These are phyloP conservation scores for Acyrthosiphon pisum DNA, from an alignment of 1,140 invertebrate genomes.

Conservation along the genomic window DNA sequence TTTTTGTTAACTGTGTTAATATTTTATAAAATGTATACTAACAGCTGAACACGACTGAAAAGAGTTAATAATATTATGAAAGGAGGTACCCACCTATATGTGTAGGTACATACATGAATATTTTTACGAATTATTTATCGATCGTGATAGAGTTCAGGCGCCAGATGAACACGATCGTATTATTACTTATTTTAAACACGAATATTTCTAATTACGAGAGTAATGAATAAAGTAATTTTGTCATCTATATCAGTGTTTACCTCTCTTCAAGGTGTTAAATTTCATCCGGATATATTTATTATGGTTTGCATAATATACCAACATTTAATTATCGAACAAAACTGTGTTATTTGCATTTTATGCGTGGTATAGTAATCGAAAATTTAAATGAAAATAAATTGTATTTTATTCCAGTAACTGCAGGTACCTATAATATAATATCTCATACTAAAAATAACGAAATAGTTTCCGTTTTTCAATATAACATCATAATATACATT, in stretches of 20 bases:
- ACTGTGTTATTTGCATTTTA: background rate
- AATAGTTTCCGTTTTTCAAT: slow-evolving; percentile 12
- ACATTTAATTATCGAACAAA: background rate
- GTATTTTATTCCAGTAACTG: background rate
- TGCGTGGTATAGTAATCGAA: background rate
- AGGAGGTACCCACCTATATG: background rate
- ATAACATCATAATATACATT: background rate
- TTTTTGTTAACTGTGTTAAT: background rate
- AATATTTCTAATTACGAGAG: background rate
- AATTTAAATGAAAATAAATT: slow-evolving; percentile 20
- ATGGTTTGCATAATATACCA: background rate
- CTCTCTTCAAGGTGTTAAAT: background rate
- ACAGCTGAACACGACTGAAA: background rate
- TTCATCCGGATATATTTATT: background rate
- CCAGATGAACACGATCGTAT: background rate
- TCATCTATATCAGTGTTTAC: background rate
- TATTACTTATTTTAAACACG: background rate
- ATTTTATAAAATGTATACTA: background rate
- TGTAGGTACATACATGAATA: background rate
- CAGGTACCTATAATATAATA: background rate
- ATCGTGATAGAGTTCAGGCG: background rate
- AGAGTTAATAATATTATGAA: background rate
- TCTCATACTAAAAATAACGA: background rate
- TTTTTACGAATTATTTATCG: background rate
- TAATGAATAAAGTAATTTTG: background rate